Evolutionary conservation across 92 coral and sea anemone genomes (phyloP).

Genomic region (Phenganax stokvisi): DNA sequence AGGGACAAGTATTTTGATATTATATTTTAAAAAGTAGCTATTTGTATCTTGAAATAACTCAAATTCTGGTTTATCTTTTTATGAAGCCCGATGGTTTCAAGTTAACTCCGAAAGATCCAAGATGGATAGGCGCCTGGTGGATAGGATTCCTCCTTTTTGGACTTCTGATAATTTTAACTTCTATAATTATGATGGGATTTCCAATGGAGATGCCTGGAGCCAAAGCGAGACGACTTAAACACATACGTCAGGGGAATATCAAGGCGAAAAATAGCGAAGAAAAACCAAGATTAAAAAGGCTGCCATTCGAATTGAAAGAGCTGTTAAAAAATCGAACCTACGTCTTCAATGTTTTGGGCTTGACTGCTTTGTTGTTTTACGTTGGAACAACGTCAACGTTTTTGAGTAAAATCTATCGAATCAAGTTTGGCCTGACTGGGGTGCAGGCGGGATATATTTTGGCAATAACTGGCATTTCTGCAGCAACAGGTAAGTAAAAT

Average conservation of each 20-base stretch:
- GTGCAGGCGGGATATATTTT: slow-evolving; percentile 55
- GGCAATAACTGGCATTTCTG: slow-evolving; percentile 34
- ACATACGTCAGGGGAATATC: slow-evolving; percentile 54
- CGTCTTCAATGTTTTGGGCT: slow-evolving; percentile 39
- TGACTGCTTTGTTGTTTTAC: slow-evolving; percentile 52
- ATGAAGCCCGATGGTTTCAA: slow-evolving; percentile 9
- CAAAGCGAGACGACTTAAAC: slow-evolving; percentile 33
- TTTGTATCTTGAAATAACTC: neutral
- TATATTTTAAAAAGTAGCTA: neutral
- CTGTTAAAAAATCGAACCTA: slow-evolving; percentile 42
- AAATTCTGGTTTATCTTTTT: neutral
- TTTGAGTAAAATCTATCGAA: slow-evolving; percentile 58
- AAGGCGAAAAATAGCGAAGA: slow-evolving; percentile 47
- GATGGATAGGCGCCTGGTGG: slow-evolving; percentile 33
- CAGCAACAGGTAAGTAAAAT: too few relatives aligned
- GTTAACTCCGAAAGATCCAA: slow-evolving; percentile 9
- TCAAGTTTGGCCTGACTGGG: slow-evolving; percentile 62
- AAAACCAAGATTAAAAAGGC: slow-evolving; percentile 42
- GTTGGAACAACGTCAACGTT: slow-evolving; percentile 58
- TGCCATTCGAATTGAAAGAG: slow-evolving; percentile 49
- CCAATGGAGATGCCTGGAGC: slow-evolving; percentile 21
- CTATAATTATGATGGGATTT: neutral
- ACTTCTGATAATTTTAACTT: neutral
- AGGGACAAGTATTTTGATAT: too few relatives aligned
- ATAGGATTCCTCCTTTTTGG: slow-evolving; percentile 19